Base-by-base conservation (phyloP, 2,888 invertebrate species). In the Eledona agricola region DNA sequence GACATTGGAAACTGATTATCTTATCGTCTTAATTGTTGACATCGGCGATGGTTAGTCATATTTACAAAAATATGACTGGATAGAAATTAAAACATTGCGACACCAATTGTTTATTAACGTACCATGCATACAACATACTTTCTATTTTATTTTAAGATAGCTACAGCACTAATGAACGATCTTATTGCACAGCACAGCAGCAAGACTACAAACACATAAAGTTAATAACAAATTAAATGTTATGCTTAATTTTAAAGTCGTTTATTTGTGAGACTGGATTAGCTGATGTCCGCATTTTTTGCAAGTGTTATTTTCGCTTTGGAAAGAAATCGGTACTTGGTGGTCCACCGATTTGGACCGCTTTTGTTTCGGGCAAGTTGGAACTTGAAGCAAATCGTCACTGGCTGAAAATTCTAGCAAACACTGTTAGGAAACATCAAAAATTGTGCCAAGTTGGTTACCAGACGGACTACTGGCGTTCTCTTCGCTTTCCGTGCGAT, bases 291-390 rank as follows among this genome's bases (percentile, higher is more conserved):
- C 75, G 59, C 76, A 76, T 66, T 74, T 75, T n/a, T 58, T 47
- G 58, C 71, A 69, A 59, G 71, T 64, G 55, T 70, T 60, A 40
- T 62, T 35, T 3, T 55, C 54, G 7, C 53, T 19, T 38, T 50
- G 51, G 28, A 56, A 50, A 31, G 40, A 58, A 42, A 53, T 49
- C 16, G 58, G 66, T 4, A 60, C 58, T 51, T 80, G 77, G 1
- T 81, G 79, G 55, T 83, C 83, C 1, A 83, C 79, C 0, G 83
- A 83, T 70, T 79, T 81, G 0, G 83, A 83, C 20, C 83, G 72
- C 19, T 28, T 28, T 13, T 42, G 42, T 17, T 42, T 42, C 1
- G 29, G 28, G 19, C 17, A 6, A 7, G 5, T 28, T 10, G 50
- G 42, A 10, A 52, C 31, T 23, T 29, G 19, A 4, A 34, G 13